These are phyloP conservation scores for Spisula solida DNA, from an alignment of 2,888 invertebrate genomes.

Conservation along the genomic window DNA sequence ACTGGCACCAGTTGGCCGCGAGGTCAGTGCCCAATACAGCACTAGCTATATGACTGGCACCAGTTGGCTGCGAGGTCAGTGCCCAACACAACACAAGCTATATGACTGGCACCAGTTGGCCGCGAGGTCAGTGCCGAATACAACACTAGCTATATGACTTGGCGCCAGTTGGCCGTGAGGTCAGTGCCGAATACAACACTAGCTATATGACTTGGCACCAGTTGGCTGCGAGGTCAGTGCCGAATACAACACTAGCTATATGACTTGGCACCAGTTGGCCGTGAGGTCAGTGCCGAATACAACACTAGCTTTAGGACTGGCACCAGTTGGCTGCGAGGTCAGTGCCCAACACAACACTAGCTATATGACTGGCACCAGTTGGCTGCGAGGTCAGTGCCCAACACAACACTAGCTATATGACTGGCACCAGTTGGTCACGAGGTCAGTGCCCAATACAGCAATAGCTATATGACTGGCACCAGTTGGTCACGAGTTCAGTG, in stretches of 20 bases:
- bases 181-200: no score
- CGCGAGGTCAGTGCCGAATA: neutral
- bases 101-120: slow-evolving; percentile 24
- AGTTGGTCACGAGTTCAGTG: neutral
- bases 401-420: no score
- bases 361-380: slow-evolving; percentile 28
- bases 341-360: no score
- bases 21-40: neutral
- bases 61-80: neutral
- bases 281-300: neutral
- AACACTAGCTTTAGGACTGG: no score
- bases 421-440: slow-evolving; percentile 5
- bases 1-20: slow-evolving; percentile 10
- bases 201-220: slow-evolving; percentile 29
- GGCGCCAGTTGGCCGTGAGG: neutral
- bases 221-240: neutral
- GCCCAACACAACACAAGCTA: no score
- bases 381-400: neutral
- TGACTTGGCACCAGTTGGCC: slow-evolving; percentile 20
- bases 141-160: no score
- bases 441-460: neutral
- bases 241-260: no score
- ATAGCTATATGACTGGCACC: slow-evolving; percentile 29
- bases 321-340: neutral
- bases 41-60: slow-evolving; percentile 29